These are phyloP conservation scores for Monarcha castaneiventris DNA, from an alignment of 2,113 vertebrate species.

Conservation along the genomic window DNA sequence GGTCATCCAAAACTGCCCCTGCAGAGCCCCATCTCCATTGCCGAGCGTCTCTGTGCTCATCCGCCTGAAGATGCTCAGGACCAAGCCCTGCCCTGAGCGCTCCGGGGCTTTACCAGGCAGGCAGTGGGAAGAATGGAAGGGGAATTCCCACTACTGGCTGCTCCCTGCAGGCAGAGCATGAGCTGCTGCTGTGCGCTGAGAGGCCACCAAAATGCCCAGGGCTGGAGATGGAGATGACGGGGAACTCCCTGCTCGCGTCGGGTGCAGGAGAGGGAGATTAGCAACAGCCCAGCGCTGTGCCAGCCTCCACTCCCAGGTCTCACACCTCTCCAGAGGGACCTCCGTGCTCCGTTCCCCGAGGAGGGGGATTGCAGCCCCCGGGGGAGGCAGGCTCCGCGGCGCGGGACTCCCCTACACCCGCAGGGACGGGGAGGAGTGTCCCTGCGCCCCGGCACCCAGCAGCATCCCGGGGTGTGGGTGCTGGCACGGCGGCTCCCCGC, in stretches of 20 bases:
- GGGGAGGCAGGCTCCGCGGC: neutral
- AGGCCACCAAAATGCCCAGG: neutral
- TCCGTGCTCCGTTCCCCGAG: neutral
- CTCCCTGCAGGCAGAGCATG: neutral
- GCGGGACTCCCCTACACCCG: neutral
- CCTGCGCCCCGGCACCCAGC: neutral
- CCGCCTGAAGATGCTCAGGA: neutral
- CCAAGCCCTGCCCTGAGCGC: neutral
- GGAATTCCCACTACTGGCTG: neutral
- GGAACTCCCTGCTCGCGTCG: neutral
- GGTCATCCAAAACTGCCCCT: neutral
- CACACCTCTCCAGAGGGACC: neutral
- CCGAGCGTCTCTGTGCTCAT: neutral
- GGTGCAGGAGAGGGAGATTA: neutral
- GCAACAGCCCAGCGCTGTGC: neutral
- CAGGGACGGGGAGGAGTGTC: neutral
- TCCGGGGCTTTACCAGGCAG: neutral
- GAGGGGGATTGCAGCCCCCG: neutral
- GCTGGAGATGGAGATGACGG: neutral
- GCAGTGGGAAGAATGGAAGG: neutral
- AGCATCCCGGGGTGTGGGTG: neutral
- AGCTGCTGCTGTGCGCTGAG: neutral
- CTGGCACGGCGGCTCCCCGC: neutral
- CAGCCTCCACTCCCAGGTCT: neutral
- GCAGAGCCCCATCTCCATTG: neutral